A percentile compares a stretch with the other conserved stretches of the same genome.
Conservation (phyloP, 2,113 vertebrate genomes). For the Phaethon lepturus region DNA sequence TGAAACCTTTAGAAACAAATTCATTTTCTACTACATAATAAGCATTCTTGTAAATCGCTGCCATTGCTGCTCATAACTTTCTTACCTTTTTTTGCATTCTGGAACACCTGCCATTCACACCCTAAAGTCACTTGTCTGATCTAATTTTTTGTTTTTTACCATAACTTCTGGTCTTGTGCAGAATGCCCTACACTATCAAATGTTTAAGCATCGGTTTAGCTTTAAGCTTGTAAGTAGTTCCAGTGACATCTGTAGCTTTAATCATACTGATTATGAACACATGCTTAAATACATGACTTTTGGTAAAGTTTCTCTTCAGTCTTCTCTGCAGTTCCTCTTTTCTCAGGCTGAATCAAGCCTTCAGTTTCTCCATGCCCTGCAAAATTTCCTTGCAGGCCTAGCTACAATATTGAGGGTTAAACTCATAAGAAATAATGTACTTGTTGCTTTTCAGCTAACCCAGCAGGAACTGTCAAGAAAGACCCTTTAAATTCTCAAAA, state of each 20-base stretch:
- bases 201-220: not conserved
- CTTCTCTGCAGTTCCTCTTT: not conserved
- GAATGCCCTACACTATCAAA: not conserved
- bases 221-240: not conserved
- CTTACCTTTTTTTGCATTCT: not conserved
- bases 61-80: not conserved
- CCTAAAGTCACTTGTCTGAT: not conserved
- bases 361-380: not conserved
- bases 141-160: not conserved
- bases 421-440: not conserved
- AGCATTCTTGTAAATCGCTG: not conserved
- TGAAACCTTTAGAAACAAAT: not conserved
- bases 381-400: not conserved
- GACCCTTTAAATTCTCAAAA: not conserved
- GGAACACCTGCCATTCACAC: not conserved
- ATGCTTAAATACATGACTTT: not conserved
- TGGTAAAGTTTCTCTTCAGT: not conserved
- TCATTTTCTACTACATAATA: not conserved
- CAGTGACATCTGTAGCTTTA: not conserved
- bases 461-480: not conserved
- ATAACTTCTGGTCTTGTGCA: not conserved
- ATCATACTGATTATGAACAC: not conserved
- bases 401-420: not conserved
- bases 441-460: not conserved
- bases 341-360: not conserved